Base-by-base conservation (phyloP, 1,140 invertebrate species). In the Heterodera schachtii region DNA sequence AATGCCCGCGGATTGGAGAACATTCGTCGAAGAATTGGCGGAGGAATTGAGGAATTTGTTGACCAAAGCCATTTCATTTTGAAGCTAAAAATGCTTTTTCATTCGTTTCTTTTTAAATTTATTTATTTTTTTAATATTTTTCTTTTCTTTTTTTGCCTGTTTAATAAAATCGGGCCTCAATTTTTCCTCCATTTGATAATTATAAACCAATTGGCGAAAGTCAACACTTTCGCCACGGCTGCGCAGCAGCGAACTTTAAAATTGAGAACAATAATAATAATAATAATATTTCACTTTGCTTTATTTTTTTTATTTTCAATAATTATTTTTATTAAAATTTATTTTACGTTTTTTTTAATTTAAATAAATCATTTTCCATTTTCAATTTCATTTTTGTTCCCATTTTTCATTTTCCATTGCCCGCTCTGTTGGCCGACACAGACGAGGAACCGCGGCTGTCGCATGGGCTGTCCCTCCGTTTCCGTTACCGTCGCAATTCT, bases 221-320 rank as follows among this genome's bases (percentile, higher is more conserved):
- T 84, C 82, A 6, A 74, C 70, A n/a, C 83, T 84, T n/a, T 75
- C 83, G 11, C 83, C 83, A 57, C 83, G 75, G 19, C 83, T 75
- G 43, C 83, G 78, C 70, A 80, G 46, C 8, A 84, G 8, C 16
- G 83, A 85, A 19, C 82, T 83, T 9, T 5, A 74, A 82, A 78
- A 77, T 31, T 0, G 46, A 79, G 49, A 31, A 31, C 31, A 31
- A 31, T 0, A 52, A 8, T 52, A 52, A 52, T n/a, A 52, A 52
- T 52, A 52, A 11, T 31, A 31, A 31, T 31, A 0, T 31, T 31
- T 31, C 31, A 31, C 31, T 0, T 31, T 1, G 1, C 31, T 31
- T 31, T 31, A 31, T 31, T 31, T 31, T 31, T 0, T 1, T 1
- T 31, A 0, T 31, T 31, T 31, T 31, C 31, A 1, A n/a, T n/a